Base-by-base conservation (phyloP, 2,113 vertebrate species). In the Oenanthe oenanthe region DNA sequence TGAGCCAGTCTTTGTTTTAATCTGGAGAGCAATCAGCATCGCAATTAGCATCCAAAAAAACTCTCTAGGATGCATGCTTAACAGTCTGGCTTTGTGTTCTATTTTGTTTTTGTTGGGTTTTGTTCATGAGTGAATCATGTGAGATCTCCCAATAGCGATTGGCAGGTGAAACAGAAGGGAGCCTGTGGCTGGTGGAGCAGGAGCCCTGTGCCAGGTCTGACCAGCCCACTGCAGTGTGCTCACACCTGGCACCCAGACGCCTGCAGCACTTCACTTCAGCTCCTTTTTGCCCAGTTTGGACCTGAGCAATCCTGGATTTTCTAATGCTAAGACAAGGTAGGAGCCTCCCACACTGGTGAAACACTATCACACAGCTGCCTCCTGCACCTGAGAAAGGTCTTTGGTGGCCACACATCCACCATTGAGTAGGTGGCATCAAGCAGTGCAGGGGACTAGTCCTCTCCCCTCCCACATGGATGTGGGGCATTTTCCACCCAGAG, bases 1-100 rank as follows among this genome's bases (percentile, higher is more conserved):
- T 89, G 77, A 86, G 75, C 81, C 74, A 75, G 58, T 42, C 83
- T 96, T 95, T 95, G 77, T 95, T 87, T 91, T 79, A 66, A 91
- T 94, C 88, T 95, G 86, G 94, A 97, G 67, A 71, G 80, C 87
- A 89, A 89, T 89, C 82, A 43, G 61, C 71, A 14, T 76, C 56
- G 83, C 88, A 89, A 36, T 95, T 87, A 93, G 56, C 28, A 88
- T 87, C 82, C 68, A 83, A 28, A 38, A 50, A 95, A 96, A 25
- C 73, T 66, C 78, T 84, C 68, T 34, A 66, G 72, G 77, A 92
- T 0, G 2, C 50, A 66, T 53, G 70, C 76, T 66, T 56, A 80
- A 85, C 4, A 24, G 36, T 72, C 95, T 93, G 79, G 57, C 85
- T 95, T 85, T 95, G 57, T 56, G 65, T 76, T 97, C 91, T 62